These are phyloP conservation scores for Agapornis canus DNA, from an alignment of 2,797 vertebrate species.

Conservation along the genomic window DNA sequence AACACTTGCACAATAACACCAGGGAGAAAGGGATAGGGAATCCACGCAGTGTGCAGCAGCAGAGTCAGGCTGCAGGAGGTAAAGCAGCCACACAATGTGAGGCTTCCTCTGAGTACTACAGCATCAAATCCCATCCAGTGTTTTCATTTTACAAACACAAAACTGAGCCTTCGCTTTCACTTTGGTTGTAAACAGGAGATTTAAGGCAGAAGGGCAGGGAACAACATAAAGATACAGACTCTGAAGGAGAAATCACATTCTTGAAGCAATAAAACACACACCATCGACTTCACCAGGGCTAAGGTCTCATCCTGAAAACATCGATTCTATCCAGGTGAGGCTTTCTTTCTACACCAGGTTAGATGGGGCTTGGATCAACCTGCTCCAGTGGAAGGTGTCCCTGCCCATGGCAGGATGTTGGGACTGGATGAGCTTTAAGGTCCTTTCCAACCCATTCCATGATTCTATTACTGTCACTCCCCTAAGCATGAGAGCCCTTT, in stretches of 20 bases:
- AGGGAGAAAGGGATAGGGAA: not conserved
- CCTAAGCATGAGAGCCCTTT: rapidly evolving
- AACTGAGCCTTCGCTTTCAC: too few relatives aligned
- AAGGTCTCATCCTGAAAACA: too few relatives aligned
- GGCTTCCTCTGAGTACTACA: rapidly evolving
- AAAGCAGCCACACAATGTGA: rapidly evolving
- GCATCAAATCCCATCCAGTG: rapidly evolving
- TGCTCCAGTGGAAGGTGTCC: not conserved
- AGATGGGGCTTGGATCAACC: not conserved
- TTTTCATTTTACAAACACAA: not conserved
- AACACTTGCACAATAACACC: not conserved
- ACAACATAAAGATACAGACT: rapidly evolving
- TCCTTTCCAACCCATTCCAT: not conserved
- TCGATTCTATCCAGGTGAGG: not conserved
- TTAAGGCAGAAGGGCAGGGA: not conserved
- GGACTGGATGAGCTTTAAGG: not conserved
- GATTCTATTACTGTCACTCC: not conserved
- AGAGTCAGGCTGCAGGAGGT: not conserved
- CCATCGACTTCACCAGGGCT: rapidly evolving
- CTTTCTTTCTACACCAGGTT: not conserved
- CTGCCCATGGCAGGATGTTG: not conserved
- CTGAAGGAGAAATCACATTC: not conserved
- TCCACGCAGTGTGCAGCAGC: rapidly evolving
- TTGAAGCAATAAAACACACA: rapidly evolving
- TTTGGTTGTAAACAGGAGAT: not conserved